phyloP scores from a whole-genome alignment of 2,113 vertebrate genomes.

The Notechis scutatus region DNA sequence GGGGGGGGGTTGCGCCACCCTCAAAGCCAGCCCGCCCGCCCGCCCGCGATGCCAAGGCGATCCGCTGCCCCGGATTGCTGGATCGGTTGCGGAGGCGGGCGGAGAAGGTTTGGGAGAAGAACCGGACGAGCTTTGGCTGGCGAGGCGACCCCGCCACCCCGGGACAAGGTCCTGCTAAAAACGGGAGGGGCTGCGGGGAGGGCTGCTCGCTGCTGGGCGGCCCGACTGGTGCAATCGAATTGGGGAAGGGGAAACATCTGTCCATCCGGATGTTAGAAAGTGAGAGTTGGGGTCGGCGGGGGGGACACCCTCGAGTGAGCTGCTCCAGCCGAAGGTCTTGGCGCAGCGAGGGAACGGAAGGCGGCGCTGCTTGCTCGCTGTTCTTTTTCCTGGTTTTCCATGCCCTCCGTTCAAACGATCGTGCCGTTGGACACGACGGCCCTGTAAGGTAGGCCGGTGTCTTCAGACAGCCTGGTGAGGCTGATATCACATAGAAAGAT shows the following conservation, averaged over 20 bases:
- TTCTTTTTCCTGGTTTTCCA: background rate
- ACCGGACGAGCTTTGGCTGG: background rate
- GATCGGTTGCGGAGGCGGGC: background rate
- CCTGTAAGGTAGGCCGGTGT: background rate
- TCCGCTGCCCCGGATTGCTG: background rate
- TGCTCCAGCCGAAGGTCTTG: background rate
- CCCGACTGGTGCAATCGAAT: background rate
- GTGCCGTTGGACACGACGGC: too few species aligned
- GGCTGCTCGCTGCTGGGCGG: background rate
- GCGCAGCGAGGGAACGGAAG: background rate
- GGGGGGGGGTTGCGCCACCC: background rate
- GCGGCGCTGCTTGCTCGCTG: background rate
- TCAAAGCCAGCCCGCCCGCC: background rate
- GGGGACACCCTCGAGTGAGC: too few species aligned
- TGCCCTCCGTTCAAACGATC: background rate
- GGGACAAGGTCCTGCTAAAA: background rate
- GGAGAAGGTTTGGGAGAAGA: background rate
- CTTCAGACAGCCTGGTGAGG: background rate
- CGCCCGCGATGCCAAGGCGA: background rate
- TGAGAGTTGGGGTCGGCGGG: background rate
- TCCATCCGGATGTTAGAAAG: background rate
- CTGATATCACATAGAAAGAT: background rate
- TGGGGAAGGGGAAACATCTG: background rate
- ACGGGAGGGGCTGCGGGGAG: background rate
- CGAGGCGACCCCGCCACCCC: background rate